Conservation (phyloP, 2,113 vertebrate genomes). For the Rhinoptilus africanus region DNA sequence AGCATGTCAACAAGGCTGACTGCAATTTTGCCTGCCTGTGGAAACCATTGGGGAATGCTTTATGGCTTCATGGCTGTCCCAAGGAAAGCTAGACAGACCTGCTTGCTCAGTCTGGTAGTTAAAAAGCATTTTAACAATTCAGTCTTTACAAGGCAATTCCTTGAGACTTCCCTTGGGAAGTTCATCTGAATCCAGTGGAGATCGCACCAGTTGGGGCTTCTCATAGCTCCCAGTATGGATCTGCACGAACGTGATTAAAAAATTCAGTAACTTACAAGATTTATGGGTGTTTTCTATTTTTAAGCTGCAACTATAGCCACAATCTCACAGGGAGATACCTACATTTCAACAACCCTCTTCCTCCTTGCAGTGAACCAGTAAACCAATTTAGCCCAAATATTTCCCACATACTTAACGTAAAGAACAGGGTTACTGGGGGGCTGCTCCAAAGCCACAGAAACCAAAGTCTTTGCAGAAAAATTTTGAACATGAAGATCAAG, state of each 20-base stretch:
- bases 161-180: neutral
- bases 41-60: neutral
- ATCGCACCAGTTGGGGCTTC: neutral
- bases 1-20: neutral
- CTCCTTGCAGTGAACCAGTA: neutral
- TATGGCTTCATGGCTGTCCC: neutral
- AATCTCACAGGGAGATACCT: neutral
- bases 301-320: neutral
- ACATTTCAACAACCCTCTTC: neutral
- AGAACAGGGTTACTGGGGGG: neutral
- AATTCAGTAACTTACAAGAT: neutral
- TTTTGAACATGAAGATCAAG: neutral
- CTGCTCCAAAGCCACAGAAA: neutral
- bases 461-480: neutral
- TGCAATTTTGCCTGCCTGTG: neutral
- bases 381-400: neutral
- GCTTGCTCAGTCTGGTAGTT: neutral
- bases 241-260: neutral
- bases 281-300: neutral
- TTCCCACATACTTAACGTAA: neutral
- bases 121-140: neutral
- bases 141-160: neutral
- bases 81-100: neutral
- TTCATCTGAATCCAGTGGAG: neutral
- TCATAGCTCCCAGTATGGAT: neutral